Percentiles rank a stretch among this genome's conserved stretches.
Evolutionary conservation across 2,797 vertebrate species (phyloP).

Genomic region (Danio kyathit): DNA sequence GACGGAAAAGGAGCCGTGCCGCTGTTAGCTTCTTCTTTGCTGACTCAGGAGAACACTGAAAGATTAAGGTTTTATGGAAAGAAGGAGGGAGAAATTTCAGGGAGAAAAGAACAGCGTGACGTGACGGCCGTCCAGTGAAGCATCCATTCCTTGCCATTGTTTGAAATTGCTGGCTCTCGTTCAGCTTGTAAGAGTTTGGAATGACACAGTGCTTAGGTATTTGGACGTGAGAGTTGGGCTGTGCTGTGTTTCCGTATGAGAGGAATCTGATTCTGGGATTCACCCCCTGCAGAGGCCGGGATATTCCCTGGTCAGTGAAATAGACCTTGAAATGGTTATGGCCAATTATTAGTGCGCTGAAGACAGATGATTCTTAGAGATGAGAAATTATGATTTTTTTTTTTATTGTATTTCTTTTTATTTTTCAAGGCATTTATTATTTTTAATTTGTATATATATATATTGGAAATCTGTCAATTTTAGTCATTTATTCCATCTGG

Average conservation of each 20-base stretch:
- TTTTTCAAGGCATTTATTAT: not conserved
- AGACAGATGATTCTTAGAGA: not conserved
- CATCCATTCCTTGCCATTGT: slow-evolving; percentile 67
- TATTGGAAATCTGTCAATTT: not conserved
- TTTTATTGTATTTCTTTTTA: no score
- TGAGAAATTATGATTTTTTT: not conserved
- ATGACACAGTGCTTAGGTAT: slow-evolving; percentile 62
- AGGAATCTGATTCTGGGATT: slow-evolving; percentile 48
- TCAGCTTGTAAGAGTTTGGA: slow-evolving; percentile 57
- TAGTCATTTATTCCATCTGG: no score
- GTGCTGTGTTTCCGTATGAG: slow-evolving; percentile 43
- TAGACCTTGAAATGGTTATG: not conserved
- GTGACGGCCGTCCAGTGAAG: slow-evolving; percentile 37
- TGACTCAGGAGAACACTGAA: slow-evolving; percentile 77
- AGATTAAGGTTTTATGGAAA: slow-evolving; percentile 73
- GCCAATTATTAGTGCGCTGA: not conserved
- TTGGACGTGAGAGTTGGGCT: slow-evolving; percentile 48
- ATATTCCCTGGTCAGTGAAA: slow-evolving; percentile 40
- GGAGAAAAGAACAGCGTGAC: slow-evolving; percentile 35
- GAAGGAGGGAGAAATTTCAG: slow-evolving; percentile 26
- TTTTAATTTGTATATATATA: no score
- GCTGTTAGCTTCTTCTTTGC: slow-evolving; percentile 67
- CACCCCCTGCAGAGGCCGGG: slow-evolving; percentile 51
- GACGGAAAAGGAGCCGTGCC: slow-evolving; percentile 39
- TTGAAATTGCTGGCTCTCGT: slow-evolving; percentile 61